Percentiles rank a stretch among this genome's conserved stretches.
phyloP scores from a whole-genome alignment of 2,797 vertebrate species.

The Pipistrellus kuhlii region DNA sequence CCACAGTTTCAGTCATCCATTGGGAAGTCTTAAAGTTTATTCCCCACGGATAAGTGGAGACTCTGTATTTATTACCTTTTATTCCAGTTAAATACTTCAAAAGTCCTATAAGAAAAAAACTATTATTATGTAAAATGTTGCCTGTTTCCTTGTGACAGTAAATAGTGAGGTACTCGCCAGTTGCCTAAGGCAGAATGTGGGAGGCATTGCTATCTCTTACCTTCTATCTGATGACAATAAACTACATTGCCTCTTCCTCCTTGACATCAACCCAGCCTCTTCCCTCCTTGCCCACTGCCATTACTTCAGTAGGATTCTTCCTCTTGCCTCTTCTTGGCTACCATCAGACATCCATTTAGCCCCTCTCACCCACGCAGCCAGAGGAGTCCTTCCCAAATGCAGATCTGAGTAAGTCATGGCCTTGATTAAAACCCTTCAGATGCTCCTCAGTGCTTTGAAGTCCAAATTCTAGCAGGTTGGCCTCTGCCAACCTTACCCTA shows the following conservation, averaged over 20 bases:
- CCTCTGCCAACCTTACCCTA: background rate
- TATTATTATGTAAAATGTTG: background rate
- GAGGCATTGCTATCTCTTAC: background rate
- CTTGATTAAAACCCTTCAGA: background rate
- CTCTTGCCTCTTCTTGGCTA: background rate
- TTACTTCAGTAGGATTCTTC: background rate
- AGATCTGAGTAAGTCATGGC: background rate
- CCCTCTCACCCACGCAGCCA: background rate
- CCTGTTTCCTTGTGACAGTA: background rate
- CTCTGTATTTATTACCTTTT: background rate
- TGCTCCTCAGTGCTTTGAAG: conserved; percentile 27
- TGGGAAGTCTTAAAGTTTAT: background rate
- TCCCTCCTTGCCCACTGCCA: background rate
- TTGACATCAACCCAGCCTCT: background rate
- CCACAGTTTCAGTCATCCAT: background rate
- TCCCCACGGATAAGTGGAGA: background rate
- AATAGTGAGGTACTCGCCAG: background rate
- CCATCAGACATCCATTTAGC: background rate
- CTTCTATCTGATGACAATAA: background rate
- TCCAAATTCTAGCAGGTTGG: background rate
- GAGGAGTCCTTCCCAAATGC: background rate
- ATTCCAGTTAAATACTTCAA: background rate
- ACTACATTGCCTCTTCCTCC: background rate
- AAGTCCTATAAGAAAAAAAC: background rate
- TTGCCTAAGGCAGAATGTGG: background rate